Base-by-base conservation (phyloP, 2,113 vertebrate genomes). In the Leucopsar rothschildi region DNA sequence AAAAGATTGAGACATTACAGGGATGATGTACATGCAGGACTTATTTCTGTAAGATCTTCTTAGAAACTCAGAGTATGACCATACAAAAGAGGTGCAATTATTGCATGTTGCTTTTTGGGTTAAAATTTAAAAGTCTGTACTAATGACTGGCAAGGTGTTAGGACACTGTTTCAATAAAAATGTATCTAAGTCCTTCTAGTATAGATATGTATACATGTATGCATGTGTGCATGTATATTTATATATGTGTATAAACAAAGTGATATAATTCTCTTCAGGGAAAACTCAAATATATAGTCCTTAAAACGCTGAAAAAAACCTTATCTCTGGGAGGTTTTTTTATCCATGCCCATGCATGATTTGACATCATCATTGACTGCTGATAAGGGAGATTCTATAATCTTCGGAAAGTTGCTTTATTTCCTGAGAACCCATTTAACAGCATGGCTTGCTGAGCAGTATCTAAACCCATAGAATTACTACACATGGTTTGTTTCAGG, bases 251-350 rank as follows among this genome's bases (percentile, higher is more conserved):
- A 18, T 33, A 70, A 63, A 68, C 5, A n/a, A 83, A 64, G 6
- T 21, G 6, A 3, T 24, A 19, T 22, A 6, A 69, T 69, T 60
- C 12, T 44, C 42, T 68, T 65, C 45, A 60, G 9, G 28, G 15
- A 69, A 75, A 71, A 33, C 4, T 91, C 44, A 71, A 45, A 45
- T 23, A 52, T 9, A 35, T 17, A 40, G 6, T 20, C 15, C 66
- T 75, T 47, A 69, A 88, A 71, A 40, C 22, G 53, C 22, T 42
- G 23, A 9, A 78, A 64, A 85, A 40, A 31, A 1, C 0, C 16
- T 40, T 15, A 15, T 50, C 16, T 71, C 29, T 64, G 7, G 10
- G 19, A 37, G 12, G 0, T 0, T 28, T 60, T 11, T 22, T 66
- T 4, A 40, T 40, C 20, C 20, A 61, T 40, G 22, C 2, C 8